phyloP scores from a whole-genome alignment of 2,113 vertebrate genomes.

The Prunella fulvescens region DNA sequence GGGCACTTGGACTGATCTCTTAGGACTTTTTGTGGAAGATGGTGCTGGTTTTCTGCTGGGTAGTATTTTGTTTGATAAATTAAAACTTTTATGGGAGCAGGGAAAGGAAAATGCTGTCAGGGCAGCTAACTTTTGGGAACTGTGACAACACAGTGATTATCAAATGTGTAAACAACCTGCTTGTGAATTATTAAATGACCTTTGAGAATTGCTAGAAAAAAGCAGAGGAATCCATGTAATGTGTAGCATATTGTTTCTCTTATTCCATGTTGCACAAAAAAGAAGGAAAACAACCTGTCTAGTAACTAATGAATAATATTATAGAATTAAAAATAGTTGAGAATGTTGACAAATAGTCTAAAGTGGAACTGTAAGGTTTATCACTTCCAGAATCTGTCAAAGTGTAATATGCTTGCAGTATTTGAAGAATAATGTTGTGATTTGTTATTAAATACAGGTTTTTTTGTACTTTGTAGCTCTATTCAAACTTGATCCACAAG shows the following conservation, averaged over 20 bases:
- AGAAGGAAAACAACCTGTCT: background rate
- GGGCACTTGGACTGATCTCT: background rate
- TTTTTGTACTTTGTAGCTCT: background rate
- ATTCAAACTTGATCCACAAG: background rate
- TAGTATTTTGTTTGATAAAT: background rate
- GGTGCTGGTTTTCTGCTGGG: background rate
- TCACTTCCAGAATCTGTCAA: background rate
- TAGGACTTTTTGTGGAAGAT: background rate
- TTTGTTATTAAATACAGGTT: background rate
- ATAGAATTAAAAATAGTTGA: background rate
- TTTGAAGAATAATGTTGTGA: background rate
- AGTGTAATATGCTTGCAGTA: background rate
- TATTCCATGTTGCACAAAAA: background rate
- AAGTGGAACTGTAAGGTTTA: background rate
- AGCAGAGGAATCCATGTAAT: background rate
- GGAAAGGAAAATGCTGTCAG: background rate
- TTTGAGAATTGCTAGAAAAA: background rate
- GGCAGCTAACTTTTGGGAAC: background rate
- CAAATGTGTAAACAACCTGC: background rate
- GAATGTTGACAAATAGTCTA: background rate
- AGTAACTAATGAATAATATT: background rate
- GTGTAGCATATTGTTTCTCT: background rate
- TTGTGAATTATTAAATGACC: background rate
- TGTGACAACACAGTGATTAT: background rate
- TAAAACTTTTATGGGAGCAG: background rate